Conservation (phyloP, 2,888 invertebrate genomes). For the Drosophila algonquin region DNA sequence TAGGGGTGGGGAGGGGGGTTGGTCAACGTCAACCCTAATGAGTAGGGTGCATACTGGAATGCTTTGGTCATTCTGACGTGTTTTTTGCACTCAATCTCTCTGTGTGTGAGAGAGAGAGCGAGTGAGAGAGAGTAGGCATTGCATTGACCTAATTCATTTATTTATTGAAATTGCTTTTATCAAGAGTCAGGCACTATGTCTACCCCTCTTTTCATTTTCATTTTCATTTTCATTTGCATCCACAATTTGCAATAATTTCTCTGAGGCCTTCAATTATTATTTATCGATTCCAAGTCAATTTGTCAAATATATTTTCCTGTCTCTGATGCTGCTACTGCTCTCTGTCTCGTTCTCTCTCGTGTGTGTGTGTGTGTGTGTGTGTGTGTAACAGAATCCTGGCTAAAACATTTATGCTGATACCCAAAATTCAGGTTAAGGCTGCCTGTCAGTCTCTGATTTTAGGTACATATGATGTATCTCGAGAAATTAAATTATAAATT, state of each 20-base stretch:
- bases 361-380: conserved; percentile 12
- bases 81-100: conserved; percentile 23
- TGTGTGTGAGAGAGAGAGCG: neutral
- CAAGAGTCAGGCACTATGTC: conserved; percentile 30
- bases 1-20: neutral
- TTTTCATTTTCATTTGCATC: neutral
- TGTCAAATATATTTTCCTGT: conserved; percentile 51
- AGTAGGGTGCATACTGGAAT: conserved; percentile 26
- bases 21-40: conserved; percentile 52
- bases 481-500: conserved; percentile 44
- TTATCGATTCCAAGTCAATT: conserved; percentile 68
- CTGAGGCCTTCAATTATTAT: conserved; percentile 64
- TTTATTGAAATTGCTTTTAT: conserved; percentile 74
- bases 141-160: conserved; percentile 74
- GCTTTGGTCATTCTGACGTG: conserved; percentile 18
- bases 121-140: conserved; percentile 8
- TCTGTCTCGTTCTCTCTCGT: too few relatives aligned
- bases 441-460: conserved; percentile 13
- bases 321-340: neutral
- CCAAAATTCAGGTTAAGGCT: conserved; percentile 5
- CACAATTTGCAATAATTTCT: conserved; percentile 36
- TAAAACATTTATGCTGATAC: conserved; percentile 18
- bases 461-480: conserved; percentile 25
- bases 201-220: conserved; percentile 14
- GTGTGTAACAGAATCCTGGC: neutral